Evolutionary conservation across 2,797 vertebrate species (phyloP), one percentile per base, ranked within the genome.

Genomic region (Oryzias sinensis): DNA sequence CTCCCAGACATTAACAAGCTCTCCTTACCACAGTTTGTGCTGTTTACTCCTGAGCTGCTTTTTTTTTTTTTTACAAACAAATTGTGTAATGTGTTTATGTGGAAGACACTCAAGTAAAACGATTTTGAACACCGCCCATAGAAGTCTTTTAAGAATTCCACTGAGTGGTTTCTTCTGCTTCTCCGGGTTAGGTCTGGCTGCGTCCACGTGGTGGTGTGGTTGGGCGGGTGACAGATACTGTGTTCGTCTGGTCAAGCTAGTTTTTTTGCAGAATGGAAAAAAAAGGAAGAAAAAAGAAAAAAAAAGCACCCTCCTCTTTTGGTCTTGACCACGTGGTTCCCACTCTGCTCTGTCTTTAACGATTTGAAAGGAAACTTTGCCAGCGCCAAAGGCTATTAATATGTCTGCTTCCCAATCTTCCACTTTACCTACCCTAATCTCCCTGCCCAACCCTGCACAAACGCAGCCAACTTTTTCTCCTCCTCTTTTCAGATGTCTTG

Each of bases 11-110:
- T 82, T 81, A 85, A 87, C 81, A 79, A 77, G 79, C 79, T 66
- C 53, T 65, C 65, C 68, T 72, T 46, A 69, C 86, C 80, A 17
- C 79, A 87, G 78, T 77, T 84, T 82, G 77, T 84, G 82, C 79
- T 81, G 79, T 90, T 89, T 88, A 83, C 83, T 65, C 70, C 43
- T 51, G 70, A 68, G 56, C 68, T 68, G 72, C 79, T 20, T 22
- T 22, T 22, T 22, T 22, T 37, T 3, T 29, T 29, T 29, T 29
- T 77, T 65, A 72, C 77, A 87, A 90, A 87, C 84, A 89, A 74
- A 84, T 85, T 82, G 83, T 74, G 76, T 81, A 82, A 85, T 71
- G 53, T 87, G 80, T 85, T 83, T 81, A 79, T 83, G 33, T 37
- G 33, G 33, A 37, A 37, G 33, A 37, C 33, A 37, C 68, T 75